Percentiles rank a stretch among this genome's conserved stretches.
Conservation (phyloP, 2,797 vertebrate species). For the Bradypus variegatus region DNA sequence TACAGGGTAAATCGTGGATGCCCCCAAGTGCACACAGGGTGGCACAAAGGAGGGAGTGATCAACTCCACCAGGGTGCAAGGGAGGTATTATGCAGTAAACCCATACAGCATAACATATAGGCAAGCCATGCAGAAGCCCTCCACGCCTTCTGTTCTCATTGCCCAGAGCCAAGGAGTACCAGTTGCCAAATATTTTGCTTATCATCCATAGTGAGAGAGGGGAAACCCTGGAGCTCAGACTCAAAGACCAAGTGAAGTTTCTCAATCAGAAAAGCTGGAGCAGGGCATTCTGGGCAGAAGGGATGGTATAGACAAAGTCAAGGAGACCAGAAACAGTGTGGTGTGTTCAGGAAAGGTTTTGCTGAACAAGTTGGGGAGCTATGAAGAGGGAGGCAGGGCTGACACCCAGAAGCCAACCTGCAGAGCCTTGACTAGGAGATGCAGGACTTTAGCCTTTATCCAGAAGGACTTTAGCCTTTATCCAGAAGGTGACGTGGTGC, state of each 20-base stretch:
- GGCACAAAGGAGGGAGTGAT: neutral
- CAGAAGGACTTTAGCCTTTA: neutral
- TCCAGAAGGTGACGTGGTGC: neutral
- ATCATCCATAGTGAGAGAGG: neutral
- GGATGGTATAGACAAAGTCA: neutral
- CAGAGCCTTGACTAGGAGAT: fast-evolving
- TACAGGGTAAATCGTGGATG: neutral
- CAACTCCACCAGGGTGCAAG: neutral
- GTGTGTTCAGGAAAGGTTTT: neutral
- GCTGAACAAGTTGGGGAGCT: neutral
- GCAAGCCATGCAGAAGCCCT: neutral
- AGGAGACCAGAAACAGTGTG: neutral
- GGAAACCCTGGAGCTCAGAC: neutral
- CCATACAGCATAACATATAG: neutral
- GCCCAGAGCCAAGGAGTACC: neutral
- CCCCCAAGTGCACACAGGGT: neutral
- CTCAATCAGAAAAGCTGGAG: neutral
- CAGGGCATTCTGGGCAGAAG: neutral
- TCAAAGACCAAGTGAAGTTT: neutral
- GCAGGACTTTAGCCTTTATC: neutral
- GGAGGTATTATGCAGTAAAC: too few species aligned
- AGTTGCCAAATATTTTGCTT: neutral
- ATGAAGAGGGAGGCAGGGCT: neutral
- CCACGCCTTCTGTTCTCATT: neutral
- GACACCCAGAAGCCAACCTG: neutral